These are phyloP conservation scores for Dicaeum eximium DNA, from an alignment of 2,113 vertebrate genomes.

Conservation along the genomic window DNA sequence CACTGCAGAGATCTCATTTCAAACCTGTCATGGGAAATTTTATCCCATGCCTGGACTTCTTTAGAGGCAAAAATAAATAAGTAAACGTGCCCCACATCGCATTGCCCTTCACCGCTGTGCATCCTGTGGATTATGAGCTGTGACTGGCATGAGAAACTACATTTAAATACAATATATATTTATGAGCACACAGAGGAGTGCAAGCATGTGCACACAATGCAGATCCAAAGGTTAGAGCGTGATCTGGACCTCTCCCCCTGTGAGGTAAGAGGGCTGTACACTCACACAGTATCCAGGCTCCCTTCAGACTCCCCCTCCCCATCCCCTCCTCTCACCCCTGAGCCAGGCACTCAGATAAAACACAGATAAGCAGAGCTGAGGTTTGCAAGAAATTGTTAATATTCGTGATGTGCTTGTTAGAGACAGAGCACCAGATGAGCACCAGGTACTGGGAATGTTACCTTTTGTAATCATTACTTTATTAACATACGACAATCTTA, in stretches of 20 bases:
- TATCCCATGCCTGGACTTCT: neutral
- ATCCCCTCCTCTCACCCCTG: neutral
- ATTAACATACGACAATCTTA: conserved; percentile 54
- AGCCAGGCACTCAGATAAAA: neutral
- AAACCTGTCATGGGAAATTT: conserved; percentile 29
- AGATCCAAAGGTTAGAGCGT: neutral
- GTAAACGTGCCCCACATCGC: neutral
- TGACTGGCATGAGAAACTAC: neutral
- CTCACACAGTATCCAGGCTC: neutral
- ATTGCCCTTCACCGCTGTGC: neutral
- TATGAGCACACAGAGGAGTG: neutral
- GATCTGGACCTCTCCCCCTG: fast-evolving
- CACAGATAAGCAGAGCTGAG: neutral
- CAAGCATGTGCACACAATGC: neutral
- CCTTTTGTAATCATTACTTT: conserved; percentile 54
- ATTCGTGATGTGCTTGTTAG: neutral
- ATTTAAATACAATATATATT: neutral
- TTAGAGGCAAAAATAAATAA: conserved; percentile 19
- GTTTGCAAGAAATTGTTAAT: neutral
- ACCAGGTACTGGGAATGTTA: neutral
- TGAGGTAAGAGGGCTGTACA: neutral
- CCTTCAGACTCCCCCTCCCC: neutral
- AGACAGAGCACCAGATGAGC: neutral
- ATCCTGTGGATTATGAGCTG: neutral
- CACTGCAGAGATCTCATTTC: conserved; percentile 34